Evolutionary conservation across 2,797 vertebrate species (phyloP).

Genomic region (Gymnopithys bicolor): DNA sequence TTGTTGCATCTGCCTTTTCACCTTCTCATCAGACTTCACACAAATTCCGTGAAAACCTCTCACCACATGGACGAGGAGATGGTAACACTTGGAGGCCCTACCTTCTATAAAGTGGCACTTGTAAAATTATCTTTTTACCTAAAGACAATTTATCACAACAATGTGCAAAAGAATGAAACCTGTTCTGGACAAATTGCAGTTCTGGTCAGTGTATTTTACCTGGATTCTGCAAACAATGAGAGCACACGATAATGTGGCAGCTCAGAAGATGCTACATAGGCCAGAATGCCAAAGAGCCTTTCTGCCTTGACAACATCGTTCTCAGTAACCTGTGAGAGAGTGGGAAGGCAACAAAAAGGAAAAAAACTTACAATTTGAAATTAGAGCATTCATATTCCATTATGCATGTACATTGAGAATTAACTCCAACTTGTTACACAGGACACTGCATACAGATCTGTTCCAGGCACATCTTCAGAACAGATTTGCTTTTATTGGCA

Average conservation of each 20-base stretch:
- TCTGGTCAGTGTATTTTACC: constrained; percentile 74
- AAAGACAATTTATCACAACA: not conserved
- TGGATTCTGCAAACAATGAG: constrained; percentile 90
- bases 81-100: not conserved
- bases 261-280: constrained; percentile 90
- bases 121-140: not conserved
- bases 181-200: not conserved
- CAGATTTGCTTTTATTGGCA: not conserved
- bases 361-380: not conserved
- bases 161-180: not conserved
- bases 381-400: not conserved
- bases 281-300: constrained; percentile 91
- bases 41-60: not conserved
- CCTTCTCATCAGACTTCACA: not conserved
- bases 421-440: not conserved
- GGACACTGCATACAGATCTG: not conserved
- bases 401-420: not conserved
- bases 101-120: not conserved
- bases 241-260: constrained; percentile 88
- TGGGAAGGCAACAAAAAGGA: not conserved
- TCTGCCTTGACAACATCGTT: constrained; percentile 90
- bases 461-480: not conserved
- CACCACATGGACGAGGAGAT: not conserved
- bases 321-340: constrained; percentile 85
- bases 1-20: not conserved